Conservation (phyloP, 2,797 vertebrate genomes). For the Pseudocheirus occidentalis region DNA sequence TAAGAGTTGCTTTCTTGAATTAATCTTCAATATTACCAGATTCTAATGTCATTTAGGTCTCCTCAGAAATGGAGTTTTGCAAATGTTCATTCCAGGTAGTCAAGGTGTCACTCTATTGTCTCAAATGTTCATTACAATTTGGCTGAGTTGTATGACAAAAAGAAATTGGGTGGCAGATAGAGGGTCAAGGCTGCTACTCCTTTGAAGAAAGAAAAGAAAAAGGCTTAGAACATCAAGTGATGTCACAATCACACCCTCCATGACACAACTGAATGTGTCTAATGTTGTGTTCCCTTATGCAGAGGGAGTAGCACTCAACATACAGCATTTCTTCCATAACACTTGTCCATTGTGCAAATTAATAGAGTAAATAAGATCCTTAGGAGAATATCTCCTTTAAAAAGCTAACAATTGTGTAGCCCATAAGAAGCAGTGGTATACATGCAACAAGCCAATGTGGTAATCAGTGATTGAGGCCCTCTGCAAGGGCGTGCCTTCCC, state of each 20-base stretch:
- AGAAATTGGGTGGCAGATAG: background rate
- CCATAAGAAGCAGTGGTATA: background rate
- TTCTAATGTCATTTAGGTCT: background rate
- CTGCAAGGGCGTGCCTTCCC: background rate
- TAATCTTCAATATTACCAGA: background rate
- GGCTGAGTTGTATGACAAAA: background rate
- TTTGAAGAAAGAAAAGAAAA: conserved; percentile 5
- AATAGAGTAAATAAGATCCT: background rate
- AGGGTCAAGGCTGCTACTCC: background rate
- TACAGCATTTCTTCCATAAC: background rate
- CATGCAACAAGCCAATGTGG: background rate
- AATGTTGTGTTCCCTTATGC: background rate
- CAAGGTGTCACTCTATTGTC: background rate
- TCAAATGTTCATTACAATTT: background rate
- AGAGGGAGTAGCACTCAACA: background rate
- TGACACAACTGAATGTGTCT: background rate
- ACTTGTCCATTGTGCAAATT: background rate
- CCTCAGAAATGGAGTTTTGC: background rate
- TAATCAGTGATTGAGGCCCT: background rate
- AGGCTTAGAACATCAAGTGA: background rate
- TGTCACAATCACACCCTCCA: background rate
- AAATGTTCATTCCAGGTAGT: background rate
- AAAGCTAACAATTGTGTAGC: background rate
- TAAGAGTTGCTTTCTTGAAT: background rate
- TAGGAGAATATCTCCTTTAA: background rate